Conservation (phyloP, 1,140 invertebrate genomes). For the Bombus impatiens region DNA sequence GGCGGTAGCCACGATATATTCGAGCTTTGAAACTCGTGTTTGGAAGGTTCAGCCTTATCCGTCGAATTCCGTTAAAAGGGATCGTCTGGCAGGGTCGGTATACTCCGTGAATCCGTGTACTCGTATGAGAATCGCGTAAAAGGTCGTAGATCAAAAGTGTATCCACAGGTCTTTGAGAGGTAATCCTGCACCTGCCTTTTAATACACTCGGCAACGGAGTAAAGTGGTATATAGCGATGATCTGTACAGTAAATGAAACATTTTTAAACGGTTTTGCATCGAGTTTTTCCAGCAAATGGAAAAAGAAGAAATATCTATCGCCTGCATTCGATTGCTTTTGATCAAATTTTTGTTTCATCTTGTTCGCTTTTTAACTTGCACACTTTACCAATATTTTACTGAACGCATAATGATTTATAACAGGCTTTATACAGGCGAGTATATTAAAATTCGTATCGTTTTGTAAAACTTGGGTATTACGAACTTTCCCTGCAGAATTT, state of each 20-base stretch:
- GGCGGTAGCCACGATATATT: background rate
- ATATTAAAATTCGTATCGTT: too few species aligned
- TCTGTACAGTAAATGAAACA: background rate
- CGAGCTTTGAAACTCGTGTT: constrained; percentile 6
- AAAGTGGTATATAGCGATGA: background rate
- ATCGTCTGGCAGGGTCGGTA: background rate
- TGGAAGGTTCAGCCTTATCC: background rate
- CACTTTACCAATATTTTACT: too few species aligned
- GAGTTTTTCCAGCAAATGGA: background rate
- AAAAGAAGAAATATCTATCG: background rate
- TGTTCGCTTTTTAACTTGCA: background rate
- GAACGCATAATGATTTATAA: too few species aligned
- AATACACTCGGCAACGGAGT: background rate
- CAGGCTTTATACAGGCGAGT: too few species aligned
- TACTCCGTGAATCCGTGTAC: background rate
- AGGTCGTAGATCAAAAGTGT: constrained; percentile 32
- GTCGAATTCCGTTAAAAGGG: background rate
- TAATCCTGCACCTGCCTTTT: background rate
- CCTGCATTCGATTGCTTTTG: background rate
- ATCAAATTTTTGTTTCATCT: background rate
- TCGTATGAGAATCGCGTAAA: background rate
- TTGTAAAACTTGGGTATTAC: too few species aligned
- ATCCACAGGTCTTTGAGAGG: constrained; percentile 11
- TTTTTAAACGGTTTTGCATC: background rate
- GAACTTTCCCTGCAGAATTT: too few species aligned